Conservation (phyloP, 2,888 invertebrate species). For the Digitonthophagus gazella region DNA sequence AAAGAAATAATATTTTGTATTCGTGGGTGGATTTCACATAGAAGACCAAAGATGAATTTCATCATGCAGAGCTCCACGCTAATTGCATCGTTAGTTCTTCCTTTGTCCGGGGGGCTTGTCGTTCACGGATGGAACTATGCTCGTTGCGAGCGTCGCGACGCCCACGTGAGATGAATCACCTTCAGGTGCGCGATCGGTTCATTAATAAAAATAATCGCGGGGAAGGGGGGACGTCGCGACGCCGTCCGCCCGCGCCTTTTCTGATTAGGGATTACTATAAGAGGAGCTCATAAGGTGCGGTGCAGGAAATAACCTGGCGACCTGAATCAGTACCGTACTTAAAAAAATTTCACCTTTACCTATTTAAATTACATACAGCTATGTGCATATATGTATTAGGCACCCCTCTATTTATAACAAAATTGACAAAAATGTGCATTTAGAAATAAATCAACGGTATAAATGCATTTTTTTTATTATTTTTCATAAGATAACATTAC, state of each 20-base stretch:
- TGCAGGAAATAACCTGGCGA: slow-evolving; percentile 42
- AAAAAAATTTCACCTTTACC: too few species aligned
- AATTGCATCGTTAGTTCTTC: neutral
- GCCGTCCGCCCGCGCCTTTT: slow-evolving; percentile 39
- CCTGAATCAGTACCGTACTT: slow-evolving; percentile 44
- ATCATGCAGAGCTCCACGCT: neutral
- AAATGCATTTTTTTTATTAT: too few species aligned
- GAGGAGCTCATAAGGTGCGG: slow-evolving; percentile 49
- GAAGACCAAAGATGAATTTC: too few species aligned
- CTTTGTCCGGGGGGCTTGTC: neutral
- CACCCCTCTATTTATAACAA: too few species aligned
- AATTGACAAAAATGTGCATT: too few species aligned
- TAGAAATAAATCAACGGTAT: too few species aligned
- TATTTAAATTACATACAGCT: too few species aligned
- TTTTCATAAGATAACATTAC: too few species aligned
- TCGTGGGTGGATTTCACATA: neutral
- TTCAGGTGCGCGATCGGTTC: slow-evolving; percentile 50
- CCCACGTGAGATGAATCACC: slow-evolving; percentile 44
- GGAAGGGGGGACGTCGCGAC: slow-evolving; percentile 27
- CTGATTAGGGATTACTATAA: slow-evolving; percentile 52
- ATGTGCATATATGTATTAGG: too few species aligned
- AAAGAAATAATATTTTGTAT: neutral
- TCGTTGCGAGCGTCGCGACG: slow-evolving; percentile 26
- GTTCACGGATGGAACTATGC: neutral
- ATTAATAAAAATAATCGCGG: slow-evolving; percentile 47